phyloP scores from a whole-genome alignment of 2,113 vertebrate species.

The Nanger granti region DNA sequence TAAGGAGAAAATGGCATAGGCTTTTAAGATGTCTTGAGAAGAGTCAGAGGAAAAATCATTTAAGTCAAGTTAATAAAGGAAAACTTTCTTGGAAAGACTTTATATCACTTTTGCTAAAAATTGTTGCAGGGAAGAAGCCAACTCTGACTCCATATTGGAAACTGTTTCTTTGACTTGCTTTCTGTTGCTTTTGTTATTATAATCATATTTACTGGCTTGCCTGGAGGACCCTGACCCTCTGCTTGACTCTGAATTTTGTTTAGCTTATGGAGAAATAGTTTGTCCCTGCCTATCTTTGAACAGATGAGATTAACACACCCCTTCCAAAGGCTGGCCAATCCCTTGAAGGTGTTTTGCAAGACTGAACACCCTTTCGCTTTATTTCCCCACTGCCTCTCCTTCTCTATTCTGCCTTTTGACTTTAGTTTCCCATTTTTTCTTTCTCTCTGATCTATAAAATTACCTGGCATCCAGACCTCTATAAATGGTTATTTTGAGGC shows the following conservation, averaged over 20 bases:
- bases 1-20: not conserved
- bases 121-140: not conserved
- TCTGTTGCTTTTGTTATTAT: not conserved
- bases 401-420: not conserved
- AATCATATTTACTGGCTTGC: not conserved
- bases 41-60: not conserved
- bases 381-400: not conserved
- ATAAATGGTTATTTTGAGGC: not conserved
- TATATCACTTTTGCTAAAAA: not conserved
- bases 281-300: not conserved
- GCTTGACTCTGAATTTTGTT: not conserved
- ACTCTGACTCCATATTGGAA: not conserved
- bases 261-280: not conserved
- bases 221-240: not conserved
- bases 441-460: not conserved
- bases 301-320: not conserved
- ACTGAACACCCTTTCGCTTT: not conserved
- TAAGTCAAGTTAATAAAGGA: not conserved
- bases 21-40: not conserved
- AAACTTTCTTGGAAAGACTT: not conserved
- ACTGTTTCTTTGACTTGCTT: not conserved
- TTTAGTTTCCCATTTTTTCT: not conserved
- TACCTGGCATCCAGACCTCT: not conserved
- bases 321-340: not conserved
- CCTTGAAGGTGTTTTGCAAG: not conserved